Conservation (phyloP, 2,888 invertebrate species). For the Melinaea marsaeus region DNA sequence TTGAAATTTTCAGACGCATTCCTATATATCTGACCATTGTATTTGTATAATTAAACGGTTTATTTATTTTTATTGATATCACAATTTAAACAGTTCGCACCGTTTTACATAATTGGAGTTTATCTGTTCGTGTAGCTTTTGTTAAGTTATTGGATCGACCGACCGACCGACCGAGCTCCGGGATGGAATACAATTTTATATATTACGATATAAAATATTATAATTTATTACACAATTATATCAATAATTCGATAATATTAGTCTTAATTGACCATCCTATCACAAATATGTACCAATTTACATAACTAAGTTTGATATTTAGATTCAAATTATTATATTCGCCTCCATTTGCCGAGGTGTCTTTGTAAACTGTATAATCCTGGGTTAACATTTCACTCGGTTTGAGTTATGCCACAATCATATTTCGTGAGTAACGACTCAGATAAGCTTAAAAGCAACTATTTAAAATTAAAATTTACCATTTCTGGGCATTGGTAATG, state of each 20-base stretch:
- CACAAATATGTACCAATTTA: too few relatives aligned
- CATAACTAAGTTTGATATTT: too few relatives aligned
- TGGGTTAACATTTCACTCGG: constrained; percentile 42
- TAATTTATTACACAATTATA: background rate
- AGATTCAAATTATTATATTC: constrained; percentile 20
- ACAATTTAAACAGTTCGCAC: background rate
- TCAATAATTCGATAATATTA: too few relatives aligned
- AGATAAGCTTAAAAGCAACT: constrained; percentile 53
- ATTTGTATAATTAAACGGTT: background rate
- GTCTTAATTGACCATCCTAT: too few relatives aligned
- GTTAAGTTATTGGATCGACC: background rate
- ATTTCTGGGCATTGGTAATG: constrained; percentile 14
- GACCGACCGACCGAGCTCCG: background rate
- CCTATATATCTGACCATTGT: background rate
- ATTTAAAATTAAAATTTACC: constrained; percentile 33
- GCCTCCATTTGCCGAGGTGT: constrained; percentile 38
- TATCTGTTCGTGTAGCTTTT: background rate
- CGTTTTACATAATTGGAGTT: constrained; percentile 6
- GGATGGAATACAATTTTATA: background rate
- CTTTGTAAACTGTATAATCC: constrained; percentile 49
- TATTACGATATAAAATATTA: background rate
- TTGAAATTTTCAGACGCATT: constrained; percentile 3
- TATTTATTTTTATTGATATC: constrained; percentile 2
- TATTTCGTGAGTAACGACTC: constrained; percentile 55
- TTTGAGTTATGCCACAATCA: constrained; percentile 36